phyloP scores from a whole-genome alignment of 2,113 vertebrate species.

The Ailuropoda melanoleuca region DNA sequence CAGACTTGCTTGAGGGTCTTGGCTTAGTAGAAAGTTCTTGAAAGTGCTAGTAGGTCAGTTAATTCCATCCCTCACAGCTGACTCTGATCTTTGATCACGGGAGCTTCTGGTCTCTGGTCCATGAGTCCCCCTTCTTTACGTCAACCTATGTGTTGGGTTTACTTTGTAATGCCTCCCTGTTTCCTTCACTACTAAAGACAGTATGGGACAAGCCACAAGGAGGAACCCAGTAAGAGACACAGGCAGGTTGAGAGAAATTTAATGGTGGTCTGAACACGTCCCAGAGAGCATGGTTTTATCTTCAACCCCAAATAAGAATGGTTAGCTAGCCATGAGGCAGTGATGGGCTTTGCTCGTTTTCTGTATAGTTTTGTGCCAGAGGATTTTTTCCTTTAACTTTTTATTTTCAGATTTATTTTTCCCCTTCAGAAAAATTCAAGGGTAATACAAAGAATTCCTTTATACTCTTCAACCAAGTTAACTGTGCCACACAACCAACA shows the following conservation, averaged over 20 bases:
- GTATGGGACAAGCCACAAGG: not conserved
- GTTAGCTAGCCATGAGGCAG: not conserved
- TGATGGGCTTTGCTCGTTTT: not conserved
- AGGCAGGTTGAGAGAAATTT: not conserved
- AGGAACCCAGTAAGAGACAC: not conserved
- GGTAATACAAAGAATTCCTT: not conserved
- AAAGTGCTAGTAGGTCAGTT: not conserved
- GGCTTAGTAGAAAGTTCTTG: not conserved
- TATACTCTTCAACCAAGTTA: not conserved
- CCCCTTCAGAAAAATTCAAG: not conserved
- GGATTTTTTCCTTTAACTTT: not conserved
- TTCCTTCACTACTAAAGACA: not conserved
- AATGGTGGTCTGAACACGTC: not conserved
- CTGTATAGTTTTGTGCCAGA: not conserved
- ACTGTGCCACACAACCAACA: not conserved
- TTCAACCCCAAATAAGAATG: not conserved
- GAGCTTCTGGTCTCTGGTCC: not conserved
- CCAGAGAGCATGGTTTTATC: not conserved
- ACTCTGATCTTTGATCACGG: not conserved
- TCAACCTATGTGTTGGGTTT: not conserved
- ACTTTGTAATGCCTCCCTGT: not conserved
- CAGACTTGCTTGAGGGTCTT: not conserved
- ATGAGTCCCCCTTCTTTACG: not conserved
- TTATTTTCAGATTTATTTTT: conserved; percentile 3
- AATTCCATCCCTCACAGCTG: not conserved